Evolutionary conservation across 2,888 invertebrate genomes (phyloP).

Genomic region (Andrena hattorfiana): DNA sequence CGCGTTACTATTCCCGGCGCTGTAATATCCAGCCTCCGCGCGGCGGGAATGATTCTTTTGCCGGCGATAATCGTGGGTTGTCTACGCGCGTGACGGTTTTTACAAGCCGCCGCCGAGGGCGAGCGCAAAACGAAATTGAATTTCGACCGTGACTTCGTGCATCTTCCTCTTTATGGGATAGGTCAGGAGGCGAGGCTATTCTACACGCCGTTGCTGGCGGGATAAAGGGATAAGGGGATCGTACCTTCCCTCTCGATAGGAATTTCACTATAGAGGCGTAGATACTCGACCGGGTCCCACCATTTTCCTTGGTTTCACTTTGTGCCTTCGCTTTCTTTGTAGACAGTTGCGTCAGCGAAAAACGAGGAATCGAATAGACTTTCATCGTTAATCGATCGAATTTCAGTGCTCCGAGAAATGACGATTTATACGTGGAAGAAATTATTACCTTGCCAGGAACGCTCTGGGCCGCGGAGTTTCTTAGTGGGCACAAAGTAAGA

Average conservation of each 20-base stretch:
- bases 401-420: background rate
- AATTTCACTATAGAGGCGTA: background rate
- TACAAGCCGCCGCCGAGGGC: slow-evolving; percentile 27
- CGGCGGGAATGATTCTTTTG: slow-evolving; percentile 3
- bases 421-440: too few species aligned
- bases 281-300: slow-evolving; percentile 9
- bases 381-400: background rate
- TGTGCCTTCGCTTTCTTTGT: background rate
- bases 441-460: too few species aligned
- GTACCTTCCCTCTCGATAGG: slow-evolving; percentile 26
- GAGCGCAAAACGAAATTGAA: slow-evolving; percentile 42
- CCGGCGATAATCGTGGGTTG: slow-evolving; percentile 38
- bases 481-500: background rate
- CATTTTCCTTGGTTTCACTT: background rate
- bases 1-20: slow-evolving; percentile 28
- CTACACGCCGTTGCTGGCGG: background rate
- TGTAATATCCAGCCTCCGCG: slow-evolving; percentile 18
- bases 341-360: too few species aligned
- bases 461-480: too few species aligned
- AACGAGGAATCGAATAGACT: too few species aligned
- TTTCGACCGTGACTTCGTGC: slow-evolving; percentile 45
- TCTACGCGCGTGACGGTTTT: slow-evolving; percentile 34
- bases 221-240: slow-evolving; percentile 13
- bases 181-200: slow-evolving; percentile 19
- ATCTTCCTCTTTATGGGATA: slow-evolving; percentile 54